Evolutionary conservation across 2,113 vertebrate species (phyloP), one percentile per base, ranked within the genome.

Genomic region (Chlorodrepanis virens): DNA sequence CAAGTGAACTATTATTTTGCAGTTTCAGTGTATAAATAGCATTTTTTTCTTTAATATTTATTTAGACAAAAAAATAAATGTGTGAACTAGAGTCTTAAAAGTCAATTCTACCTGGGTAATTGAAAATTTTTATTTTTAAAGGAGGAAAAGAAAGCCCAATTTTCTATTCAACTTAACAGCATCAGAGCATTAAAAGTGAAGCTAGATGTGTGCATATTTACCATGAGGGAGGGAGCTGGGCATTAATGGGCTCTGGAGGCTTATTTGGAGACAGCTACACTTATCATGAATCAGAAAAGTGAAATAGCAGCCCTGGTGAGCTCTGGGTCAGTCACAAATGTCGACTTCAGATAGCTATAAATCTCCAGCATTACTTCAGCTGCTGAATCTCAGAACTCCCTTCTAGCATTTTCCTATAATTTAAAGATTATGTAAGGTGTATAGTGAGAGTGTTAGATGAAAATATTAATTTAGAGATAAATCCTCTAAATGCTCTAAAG

Each of bases 381-480:
- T 90, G 70, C 94, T 4, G 10, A 94, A 93, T 97, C 84, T 88
- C 91, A 94, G 87, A 97, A 97, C 63, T 97, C 81, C 93, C 92
- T 97, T 95, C 95, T 83, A 97, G 94, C 89, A 12, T 96, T 97
- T 97, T 97, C 95, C 95, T 98, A 92, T 97, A 94, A 98, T 98
- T 97, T 97, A 98, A 97, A 98, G 97, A 98, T 98, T 96, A 97
- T 97, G 87, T 96, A 97, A 98, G 97, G 96, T 96, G 90, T 96
- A 94, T 82, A 92, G 60, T 93, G 82, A 95, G 90, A 82, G 75
- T 95, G 95, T 97, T 97, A 39, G 83, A 97, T 94, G 94, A 98
- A 98, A 98, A 98, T 98, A 98, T 97, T 98, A 98, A 98, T 98
- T 98, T 98, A 97, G 95, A 98, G 96, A 97, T 96, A 98, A 98